Conservation (phyloP, 1,140 invertebrate species). For the Episyrphus balteatus region DNA sequence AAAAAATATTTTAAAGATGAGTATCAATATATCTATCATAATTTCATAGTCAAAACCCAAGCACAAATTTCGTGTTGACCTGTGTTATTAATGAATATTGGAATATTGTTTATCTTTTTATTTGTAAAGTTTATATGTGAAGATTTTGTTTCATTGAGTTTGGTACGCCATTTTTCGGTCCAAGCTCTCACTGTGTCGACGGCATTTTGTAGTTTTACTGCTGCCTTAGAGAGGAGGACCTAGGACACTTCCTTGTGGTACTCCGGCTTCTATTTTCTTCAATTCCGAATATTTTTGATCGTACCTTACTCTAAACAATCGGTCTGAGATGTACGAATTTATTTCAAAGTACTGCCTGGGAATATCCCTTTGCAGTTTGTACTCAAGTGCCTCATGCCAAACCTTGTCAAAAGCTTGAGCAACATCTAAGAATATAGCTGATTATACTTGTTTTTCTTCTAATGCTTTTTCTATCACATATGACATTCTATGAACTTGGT, state of each 20-base stretch:
- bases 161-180: slow-evolving; percentile 17
- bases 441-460: slow-evolving; percentile 18
- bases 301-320: slow-evolving; percentile 11
- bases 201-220: too few species aligned
- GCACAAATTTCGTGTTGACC: too few species aligned
- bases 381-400: slow-evolving; percentile 22
- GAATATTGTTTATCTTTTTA: too few species aligned
- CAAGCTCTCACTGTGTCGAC: too few species aligned
- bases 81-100: too few species aligned
- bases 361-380: slow-evolving; percentile 8
- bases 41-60: too few species aligned
- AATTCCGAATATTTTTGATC: slow-evolving; percentile 11
- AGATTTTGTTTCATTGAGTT: slow-evolving; percentile 20
- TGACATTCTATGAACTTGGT: slow-evolving; percentile 13
- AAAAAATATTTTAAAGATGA: too few species aligned
- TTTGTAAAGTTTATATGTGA: too few species aligned
- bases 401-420: slow-evolving; percentile 23
- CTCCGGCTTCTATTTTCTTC: slow-evolving; percentile 7
- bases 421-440: slow-evolving; percentile 19
- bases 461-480: slow-evolving; percentile 10
- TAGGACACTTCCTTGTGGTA: slow-evolving; percentile 9
- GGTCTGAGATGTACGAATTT: slow-evolving; percentile 11
- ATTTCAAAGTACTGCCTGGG: slow-evolving; percentile 7
- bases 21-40: too few species aligned
- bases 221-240: slow-evolving; percentile 6